phyloP scores from a whole-genome alignment of 2,113 vertebrate genomes.

The Gymnobelideus leadbeateri region DNA sequence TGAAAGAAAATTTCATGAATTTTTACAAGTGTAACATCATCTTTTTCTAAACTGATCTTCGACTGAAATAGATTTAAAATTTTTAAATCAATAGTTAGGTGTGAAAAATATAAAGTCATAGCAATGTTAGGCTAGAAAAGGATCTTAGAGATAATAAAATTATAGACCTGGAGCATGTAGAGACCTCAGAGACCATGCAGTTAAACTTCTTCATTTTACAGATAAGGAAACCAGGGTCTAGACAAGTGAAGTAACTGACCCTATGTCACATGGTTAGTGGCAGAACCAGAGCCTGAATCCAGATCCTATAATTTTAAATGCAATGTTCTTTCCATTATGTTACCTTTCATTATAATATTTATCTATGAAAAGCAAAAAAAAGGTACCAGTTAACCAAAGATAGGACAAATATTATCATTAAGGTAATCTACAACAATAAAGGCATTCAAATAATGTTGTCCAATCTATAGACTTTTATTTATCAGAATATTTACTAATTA shows the following conservation, averaged over 20 bases:
- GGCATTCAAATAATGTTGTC: not conserved
- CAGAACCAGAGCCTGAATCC: not conserved
- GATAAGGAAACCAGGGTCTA: not conserved
- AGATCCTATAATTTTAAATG: too few species aligned
- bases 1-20: conserved; percentile 78
- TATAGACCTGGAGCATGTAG: not conserved
- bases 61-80: not conserved
- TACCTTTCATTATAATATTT: not conserved
- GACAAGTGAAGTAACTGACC: not conserved
- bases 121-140: not conserved
- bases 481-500: not conserved
- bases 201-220: not conserved
- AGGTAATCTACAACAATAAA: not conserved
- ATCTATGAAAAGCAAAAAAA: not conserved
- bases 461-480: not conserved
- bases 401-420: not conserved
- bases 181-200: not conserved
- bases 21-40: conserved; percentile 30
- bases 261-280: not conserved
- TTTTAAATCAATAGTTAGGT: not conserved
- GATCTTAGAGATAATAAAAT: not conserved
- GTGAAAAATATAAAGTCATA: not conserved
- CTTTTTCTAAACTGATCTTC: conserved; percentile 12
- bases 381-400: not conserved
- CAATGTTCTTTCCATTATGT: not conserved